Base-by-base conservation (phyloP, 2,888 invertebrate genomes). In the Caenorhabditis zanzibari region DNA sequence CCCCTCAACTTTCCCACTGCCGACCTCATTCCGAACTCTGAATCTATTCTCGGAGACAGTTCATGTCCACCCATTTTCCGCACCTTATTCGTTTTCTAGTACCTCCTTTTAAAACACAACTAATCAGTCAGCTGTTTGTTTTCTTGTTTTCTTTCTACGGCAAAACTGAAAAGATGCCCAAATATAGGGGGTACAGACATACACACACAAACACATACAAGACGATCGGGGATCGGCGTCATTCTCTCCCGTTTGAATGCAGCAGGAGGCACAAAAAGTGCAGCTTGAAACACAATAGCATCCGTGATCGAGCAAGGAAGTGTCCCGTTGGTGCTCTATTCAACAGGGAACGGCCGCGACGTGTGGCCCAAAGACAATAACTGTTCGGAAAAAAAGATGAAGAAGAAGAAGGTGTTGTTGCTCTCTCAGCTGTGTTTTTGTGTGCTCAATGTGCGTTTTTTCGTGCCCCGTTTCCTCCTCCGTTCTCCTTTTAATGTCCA, bases 211-310 rank as follows among this genome's bases (percentile, higher is more conserved):
- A 32, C 32, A 32, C 4, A 38, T 12, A 38, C 49, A 66, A 52
- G 69, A 66, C 54, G 71, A 58, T 71, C 71, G 77, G 69, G 44
- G 71, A 56, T 71, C 79, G 79, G 71, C 79, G 79, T 71, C 79
- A 72, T 38, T 61, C 54, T 41, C 19, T 32, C 10, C 38, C 32
- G 24, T 38, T 68, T 61, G 64, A 63, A 71, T 44, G 79, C 71
- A 24, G 22, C 54, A 61, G 69, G n/a, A 76, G 69, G 54, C 47
- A 47, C 47, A 68, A 49, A 77, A 79, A 79, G 79, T 79, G 79
- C 71, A 79, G 79, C 79, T 79, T 79, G 79, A 79, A 79, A 79
- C 79, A 79, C 79, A 79, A 79, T 79, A 79, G 79, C 79, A 79
- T 79, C 79, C 79, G 79, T 79, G 79, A 71, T 77, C 77, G 77